phyloP scores from a whole-genome alignment of 2,113 vertebrate species.

The Rhombomys opimus region DNA sequence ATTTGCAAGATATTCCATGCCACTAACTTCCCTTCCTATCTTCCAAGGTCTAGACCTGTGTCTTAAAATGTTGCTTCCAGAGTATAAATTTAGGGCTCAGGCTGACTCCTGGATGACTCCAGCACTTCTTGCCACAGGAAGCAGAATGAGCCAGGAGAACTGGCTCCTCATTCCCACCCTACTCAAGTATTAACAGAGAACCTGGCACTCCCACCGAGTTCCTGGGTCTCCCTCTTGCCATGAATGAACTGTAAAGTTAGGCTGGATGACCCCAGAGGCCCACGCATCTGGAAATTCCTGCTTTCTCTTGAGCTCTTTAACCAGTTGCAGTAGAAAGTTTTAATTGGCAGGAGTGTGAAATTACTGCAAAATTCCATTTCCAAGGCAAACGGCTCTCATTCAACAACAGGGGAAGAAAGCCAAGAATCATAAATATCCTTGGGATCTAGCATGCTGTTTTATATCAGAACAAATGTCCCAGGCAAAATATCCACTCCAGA shows the following conservation, averaged over 20 bases:
- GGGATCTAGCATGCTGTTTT: conserved; percentile 50
- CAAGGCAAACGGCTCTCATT: conserved; percentile 48
- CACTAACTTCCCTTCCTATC: background rate
- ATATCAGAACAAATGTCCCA: conserved; percentile 59
- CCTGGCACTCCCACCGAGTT: background rate
- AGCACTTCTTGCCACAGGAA: conserved; percentile 38
- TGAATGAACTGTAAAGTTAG: background rate
- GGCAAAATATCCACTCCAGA: conserved; percentile 54
- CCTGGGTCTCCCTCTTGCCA: background rate
- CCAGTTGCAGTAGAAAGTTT: conserved; percentile 1
- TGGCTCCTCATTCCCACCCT: background rate
- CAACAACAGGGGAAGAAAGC: conserved; percentile 62
- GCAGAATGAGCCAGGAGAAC: background rate
- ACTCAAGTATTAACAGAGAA: background rate
- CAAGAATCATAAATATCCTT: conserved; percentile 59
- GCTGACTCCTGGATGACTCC: conserved; percentile 51
- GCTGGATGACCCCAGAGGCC: background rate
- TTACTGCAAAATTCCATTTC: conserved; percentile 45
- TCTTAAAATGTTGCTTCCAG: background rate
- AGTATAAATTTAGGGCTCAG: conserved; percentile 2
- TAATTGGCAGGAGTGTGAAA: background rate
- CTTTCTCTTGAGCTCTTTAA: conserved; percentile 7
- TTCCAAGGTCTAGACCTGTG: background rate
- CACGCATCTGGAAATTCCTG: background rate
- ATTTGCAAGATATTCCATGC: background rate